Conservation (phyloP, 2,888 invertebrate species). For the Altica lythri region DNA sequence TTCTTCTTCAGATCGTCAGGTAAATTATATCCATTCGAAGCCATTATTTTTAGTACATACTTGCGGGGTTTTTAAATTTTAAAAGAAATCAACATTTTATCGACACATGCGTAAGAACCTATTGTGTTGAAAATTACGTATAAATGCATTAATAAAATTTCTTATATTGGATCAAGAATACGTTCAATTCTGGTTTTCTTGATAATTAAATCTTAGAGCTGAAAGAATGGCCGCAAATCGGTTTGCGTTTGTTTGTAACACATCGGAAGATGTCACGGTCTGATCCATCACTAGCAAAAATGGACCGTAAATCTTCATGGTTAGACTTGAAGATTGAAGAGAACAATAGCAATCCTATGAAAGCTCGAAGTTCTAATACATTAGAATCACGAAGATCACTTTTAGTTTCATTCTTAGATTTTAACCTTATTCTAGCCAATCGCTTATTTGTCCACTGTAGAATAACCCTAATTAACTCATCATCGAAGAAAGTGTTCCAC, state of each 20-base stretch:
- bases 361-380: slow-evolving; percentile 2
- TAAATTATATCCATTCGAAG: no score
- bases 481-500: no score
- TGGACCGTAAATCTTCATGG: slow-evolving; percentile 9
- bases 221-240: slow-evolving; percentile 18
- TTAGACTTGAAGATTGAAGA: slow-evolving; percentile 17
- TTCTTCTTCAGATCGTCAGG: no score
- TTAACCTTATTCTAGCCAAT: background rate
- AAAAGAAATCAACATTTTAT: no score
- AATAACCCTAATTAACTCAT: background rate
- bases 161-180: no score
- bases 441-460: background rate
- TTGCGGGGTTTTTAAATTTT: no score
- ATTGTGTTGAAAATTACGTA: no score
- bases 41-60: no score
- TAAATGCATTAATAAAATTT: no score
- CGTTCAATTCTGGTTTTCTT: slow-evolving; percentile 13
- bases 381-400: background rate
- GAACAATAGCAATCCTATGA: slow-evolving; percentile 5
- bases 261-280: slow-evolving; percentile 17
- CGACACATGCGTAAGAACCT: no score
- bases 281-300: slow-evolving; percentile 20
- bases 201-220: slow-evolving; percentile 18
- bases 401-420: background rate
- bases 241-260: slow-evolving; percentile 1